phyloP scores from a whole-genome alignment of 2,113 vertebrate genomes.

The human (Homo sapiens) region GRCh38 chr16:22660001-22660500 shows the following conservation, averaged over 20 bases:
- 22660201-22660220: background rate
- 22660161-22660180: background rate
- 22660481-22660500: background rate
- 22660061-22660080: background rate
- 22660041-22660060: background rate
- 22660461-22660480: background rate
- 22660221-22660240: background rate
- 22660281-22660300: background rate
- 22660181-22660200: background rate
- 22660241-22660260: background rate
- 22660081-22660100: background rate
- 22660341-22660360: background rate
- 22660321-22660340: background rate
- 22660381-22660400: background rate
- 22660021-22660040: background rate
- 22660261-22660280: slow-evolving; percentile 57
- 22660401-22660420: background rate
- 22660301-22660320: background rate
- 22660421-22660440: background rate
- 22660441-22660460: background rate
- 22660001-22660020: background rate
- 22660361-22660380: background rate
- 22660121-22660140: background rate
- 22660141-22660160: background rate
- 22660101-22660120: background rate